Evolutionary conservation across 2,888 invertebrate genomes (phyloP).

Genomic region (Alentia gelatinosa): DNA sequence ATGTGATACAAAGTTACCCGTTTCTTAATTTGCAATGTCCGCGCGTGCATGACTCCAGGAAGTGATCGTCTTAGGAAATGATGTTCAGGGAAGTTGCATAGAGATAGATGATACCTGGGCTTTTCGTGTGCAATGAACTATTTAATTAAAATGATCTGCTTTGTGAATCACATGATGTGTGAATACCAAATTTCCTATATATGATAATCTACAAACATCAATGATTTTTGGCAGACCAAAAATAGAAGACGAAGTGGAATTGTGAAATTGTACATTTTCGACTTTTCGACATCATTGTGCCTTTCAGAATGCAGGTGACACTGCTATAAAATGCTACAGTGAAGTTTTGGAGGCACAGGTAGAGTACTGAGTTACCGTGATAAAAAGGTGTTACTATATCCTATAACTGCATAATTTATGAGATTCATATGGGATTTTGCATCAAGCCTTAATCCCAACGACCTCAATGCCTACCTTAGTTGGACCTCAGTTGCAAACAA

Average conservation of each 20-base stretch:
- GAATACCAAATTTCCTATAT: background rate
- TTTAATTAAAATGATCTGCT: background rate
- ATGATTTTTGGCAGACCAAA: too few relatives aligned
- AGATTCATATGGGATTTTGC: slow-evolving; percentile 6
- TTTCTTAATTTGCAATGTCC: background rate
- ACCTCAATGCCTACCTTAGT: background rate
- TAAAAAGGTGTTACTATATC: background rate
- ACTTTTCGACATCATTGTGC: slow-evolving; percentile 13
- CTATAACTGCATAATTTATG: slow-evolving; percentile 32
- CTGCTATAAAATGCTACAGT: background rate
- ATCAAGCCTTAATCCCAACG: background rate
- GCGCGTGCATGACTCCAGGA: background rate
- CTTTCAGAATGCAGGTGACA: background rate
- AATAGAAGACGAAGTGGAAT: too few relatives aligned
- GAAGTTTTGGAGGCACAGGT: background rate
- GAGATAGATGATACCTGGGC: background rate
- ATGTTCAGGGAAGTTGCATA: background rate
- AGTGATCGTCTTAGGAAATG: slow-evolving; percentile 4
- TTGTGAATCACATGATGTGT: background rate
- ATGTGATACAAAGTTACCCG: slow-evolving; percentile 18
- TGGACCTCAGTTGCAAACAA: background rate
- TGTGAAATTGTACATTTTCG: slow-evolving; percentile 6
- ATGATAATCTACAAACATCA: background rate
- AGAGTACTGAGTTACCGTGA: background rate
- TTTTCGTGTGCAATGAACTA: slow-evolving; percentile 33